A percentile compares a stretch with the other conserved stretches of the same genome.
Conservation (phyloP, 30 jellyfish, hydroid and myxozoan species). For the Cassiopea andromeda region DNA sequence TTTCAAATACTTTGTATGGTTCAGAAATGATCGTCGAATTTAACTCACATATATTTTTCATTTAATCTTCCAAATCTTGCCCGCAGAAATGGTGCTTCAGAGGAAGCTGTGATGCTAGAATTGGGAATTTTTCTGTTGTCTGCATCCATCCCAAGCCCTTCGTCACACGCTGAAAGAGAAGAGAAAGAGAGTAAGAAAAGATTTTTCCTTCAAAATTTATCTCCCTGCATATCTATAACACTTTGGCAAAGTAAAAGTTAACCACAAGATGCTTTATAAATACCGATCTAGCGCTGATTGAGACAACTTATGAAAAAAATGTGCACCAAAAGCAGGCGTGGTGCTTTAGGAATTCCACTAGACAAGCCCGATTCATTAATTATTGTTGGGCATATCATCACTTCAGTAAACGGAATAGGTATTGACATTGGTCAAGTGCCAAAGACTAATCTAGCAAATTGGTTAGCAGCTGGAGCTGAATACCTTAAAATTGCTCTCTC, state of each 20-base stretch:
- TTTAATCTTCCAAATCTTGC: conserved; percentile 79
- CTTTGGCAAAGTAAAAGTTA: too few relatives aligned
- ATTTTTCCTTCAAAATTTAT: too few relatives aligned
- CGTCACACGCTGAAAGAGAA: conserved; percentile 40
- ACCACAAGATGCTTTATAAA: too few relatives aligned
- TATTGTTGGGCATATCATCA: not conserved
- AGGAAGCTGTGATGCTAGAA: conserved; percentile 79
- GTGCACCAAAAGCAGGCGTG: not conserved
- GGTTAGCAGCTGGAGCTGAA: too few relatives aligned
- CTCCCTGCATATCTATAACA: too few relatives aligned
- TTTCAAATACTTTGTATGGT: too few relatives aligned
- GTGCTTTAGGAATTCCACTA: not conserved
- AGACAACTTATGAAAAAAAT: too few relatives aligned
- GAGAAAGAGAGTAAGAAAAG: too few relatives aligned
- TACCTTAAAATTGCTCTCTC: not conserved
- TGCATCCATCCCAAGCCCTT: conserved; percentile 73
- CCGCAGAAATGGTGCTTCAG: conserved; percentile 37
- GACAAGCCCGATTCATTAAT: not conserved
- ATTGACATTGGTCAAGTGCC: not conserved
- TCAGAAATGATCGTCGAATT: not conserved
- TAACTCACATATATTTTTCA: conserved; percentile 49
- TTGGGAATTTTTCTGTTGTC: conserved; percentile 64
- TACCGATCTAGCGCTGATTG: too few relatives aligned
- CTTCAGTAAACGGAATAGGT: not conserved
- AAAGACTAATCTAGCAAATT: not conserved